Conservation (phyloP, 2,797 vertebrate genomes). For the Cynodonichthys magdalenae region DNA sequence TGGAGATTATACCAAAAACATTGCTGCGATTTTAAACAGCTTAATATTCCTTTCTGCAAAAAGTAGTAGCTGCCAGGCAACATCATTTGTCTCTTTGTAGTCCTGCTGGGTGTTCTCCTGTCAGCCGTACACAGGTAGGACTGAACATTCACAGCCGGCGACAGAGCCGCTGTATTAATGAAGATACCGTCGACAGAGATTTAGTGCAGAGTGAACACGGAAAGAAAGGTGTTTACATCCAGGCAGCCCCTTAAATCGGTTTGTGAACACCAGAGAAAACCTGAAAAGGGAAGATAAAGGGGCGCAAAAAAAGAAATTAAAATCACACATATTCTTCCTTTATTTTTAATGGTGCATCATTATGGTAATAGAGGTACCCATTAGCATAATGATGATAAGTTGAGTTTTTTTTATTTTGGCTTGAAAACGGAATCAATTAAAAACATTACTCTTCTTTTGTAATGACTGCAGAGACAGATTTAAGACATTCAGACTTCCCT, state of each 20-base stretch:
- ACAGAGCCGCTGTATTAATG: constrained; percentile 42
- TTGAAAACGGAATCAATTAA: constrained; percentile 27
- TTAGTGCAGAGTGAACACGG: constrained; percentile 31
- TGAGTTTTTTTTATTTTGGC: constrained; percentile 27
- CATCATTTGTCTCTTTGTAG: neutral
- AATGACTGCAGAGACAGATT: constrained; percentile 30
- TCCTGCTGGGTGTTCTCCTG: constrained; percentile 16
- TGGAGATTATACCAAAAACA: neutral
- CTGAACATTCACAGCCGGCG: constrained; percentile 8
- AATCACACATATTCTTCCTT: constrained; percentile 57
- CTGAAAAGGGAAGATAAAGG: constrained; percentile 22
- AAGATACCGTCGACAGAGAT: constrained; percentile 42
- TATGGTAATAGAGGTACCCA: constrained; percentile 49
- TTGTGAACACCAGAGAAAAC: constrained; percentile 25
- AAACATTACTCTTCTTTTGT: constrained; percentile 34
- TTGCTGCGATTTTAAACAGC: neutral
- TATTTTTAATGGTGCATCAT: constrained; percentile 62
- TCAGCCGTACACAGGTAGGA: constrained; percentile 6
- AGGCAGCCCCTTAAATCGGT: constrained; percentile 46
- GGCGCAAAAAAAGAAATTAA: constrained; percentile 49
- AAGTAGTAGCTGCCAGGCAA: neutral
- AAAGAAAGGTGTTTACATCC: constrained; percentile 50
- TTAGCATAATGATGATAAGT: constrained; percentile 69
- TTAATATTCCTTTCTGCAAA: constrained; percentile 13
- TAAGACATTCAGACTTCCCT: constrained; percentile 13